Base-by-base conservation (phyloP, 2,113 vertebrate species). In the Phyllopteryx taeniolatus region DNA sequence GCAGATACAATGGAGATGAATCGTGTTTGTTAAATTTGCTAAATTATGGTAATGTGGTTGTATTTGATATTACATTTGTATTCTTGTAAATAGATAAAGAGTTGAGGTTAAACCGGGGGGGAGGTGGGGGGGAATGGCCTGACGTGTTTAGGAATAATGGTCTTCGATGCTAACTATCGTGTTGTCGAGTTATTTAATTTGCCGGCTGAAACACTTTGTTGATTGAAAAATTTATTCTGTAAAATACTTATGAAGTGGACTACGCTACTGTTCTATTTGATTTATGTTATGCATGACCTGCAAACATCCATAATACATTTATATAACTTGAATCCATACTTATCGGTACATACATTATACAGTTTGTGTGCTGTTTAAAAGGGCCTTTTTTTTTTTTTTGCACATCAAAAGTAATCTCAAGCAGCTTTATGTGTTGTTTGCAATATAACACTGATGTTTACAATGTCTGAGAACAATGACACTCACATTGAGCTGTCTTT, bases 61-160 rank as follows among this genome's bases (percentile, higher is more conserved):
- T 74, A 87, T 90, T 91, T 87, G 83, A 88, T 88, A 90, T 87
- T 71, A 68, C 74, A 84, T 91, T 91, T 90, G 83, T 92, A 88
- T 85, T 85, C 77, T 83, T 91, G 87, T 89, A 89, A 71, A 87
- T 87, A 86, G 31, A 3, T 27, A 6, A 12, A 8, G 43, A 56
- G 72, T 75, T 66, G 73, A 78, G 72, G 75, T 79, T 11, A 57
- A 75, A 68, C 46, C 10, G 46, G 46, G 47, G n/a, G 0, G 43
- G 42, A 49, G n/a, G n/a, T n/a, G n/a, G n/a, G n/a, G n/a, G n/a
- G n/a, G n/a, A 44, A 53, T 47, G 67, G 68, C 78, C 51, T 71
- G 75, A 77, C 43, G 77, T 82, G 78, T 82, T 83, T 86, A 83
- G 27, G 83, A 68, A 75, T 70, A 56, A 83, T 83, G 79, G 85